Conservation (phyloP, 1,140 invertebrate genomes). For the Hesperophylax magnus region DNA sequence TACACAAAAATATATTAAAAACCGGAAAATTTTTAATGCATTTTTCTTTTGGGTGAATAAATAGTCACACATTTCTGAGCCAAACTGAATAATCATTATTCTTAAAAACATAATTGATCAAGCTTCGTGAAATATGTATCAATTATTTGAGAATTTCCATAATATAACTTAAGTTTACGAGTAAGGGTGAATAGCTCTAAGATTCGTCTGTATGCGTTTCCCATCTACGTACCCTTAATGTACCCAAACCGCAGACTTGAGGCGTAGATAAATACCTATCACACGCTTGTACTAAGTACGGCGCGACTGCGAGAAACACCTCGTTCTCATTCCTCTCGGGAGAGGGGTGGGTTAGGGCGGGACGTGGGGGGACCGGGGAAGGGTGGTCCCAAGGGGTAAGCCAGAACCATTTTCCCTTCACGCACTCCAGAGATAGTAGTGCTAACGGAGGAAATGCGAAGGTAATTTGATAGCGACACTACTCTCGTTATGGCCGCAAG, state of each 20-base stretch:
- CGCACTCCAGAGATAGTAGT: slow-evolving; percentile 55
- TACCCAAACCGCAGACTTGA: slow-evolving; percentile 17
- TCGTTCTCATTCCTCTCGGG: slow-evolving; percentile 35
- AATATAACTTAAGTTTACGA: no score
- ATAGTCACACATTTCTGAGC: no score
- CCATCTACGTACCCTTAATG: slow-evolving; percentile 16
- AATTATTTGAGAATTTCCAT: no score
- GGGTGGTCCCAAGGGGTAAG: slow-evolving; percentile 47
- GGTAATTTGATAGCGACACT: slow-evolving; percentile 57
- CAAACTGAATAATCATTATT: no score
- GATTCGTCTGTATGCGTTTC: slow-evolving; percentile 1
- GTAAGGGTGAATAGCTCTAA: neutral
- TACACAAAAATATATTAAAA: no score
- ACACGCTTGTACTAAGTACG: slow-evolving; percentile 54
- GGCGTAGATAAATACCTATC: slow-evolving; percentile 45
- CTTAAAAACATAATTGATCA: no score
- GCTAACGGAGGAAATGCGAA: slow-evolving; percentile 55
- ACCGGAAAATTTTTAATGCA: no score
- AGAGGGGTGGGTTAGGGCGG: neutral
- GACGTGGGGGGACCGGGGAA: neutral
- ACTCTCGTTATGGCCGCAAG: slow-evolving; percentile 40
- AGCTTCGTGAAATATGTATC: no score
- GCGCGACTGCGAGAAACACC: slow-evolving; percentile 53
- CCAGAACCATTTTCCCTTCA: slow-evolving; percentile 54
- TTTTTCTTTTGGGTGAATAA: no score